Evolutionary conservation across 1,140 invertebrate genomes (phyloP).

Genomic region (Gryon sp.): DNA sequence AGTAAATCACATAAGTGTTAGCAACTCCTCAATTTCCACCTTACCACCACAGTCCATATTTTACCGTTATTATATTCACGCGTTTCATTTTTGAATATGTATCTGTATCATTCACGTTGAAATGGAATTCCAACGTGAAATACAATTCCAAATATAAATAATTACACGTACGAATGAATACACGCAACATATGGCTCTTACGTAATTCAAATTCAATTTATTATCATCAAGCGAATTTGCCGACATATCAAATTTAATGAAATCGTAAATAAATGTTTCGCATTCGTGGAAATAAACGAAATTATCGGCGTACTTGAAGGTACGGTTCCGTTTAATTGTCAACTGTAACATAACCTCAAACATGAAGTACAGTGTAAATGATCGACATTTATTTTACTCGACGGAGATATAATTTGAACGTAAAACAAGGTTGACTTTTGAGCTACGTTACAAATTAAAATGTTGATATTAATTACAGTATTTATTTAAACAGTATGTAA

Average conservation of each 20-base stretch:
- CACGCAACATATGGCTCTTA: conserved; percentile 5
- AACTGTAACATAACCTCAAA: conserved; percentile 12
- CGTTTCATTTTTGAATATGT: conserved; percentile 28
- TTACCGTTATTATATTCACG: conserved; percentile 46
- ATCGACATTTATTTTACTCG: conserved; percentile 22
- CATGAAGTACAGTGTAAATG: background rate
- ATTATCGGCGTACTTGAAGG: background rate
- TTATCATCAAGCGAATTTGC: background rate
- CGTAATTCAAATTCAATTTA: conserved; percentile 11
- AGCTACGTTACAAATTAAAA: conserved; percentile 31
- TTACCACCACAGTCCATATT: conserved; percentile 24
- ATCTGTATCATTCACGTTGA: conserved; percentile 15
- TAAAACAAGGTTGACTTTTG: conserved; percentile 20
- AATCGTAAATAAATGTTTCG: conserved; percentile 5
- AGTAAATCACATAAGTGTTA: conserved; percentile 51
- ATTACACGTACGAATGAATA: background rate
- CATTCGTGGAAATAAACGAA: background rate
- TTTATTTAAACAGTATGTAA: too few species aligned
- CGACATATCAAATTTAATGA: conserved; percentile 1
- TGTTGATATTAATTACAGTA: conserved; percentile 22
- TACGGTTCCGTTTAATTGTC: background rate
- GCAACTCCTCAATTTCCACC: conserved; percentile 29
- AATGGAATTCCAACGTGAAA: too few species aligned
- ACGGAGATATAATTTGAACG: conserved; percentile 14
- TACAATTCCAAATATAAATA: conserved; percentile 17